phyloP scores from a whole-genome alignment of 2,797 vertebrate species.

The Acrossocheilus fasciatus region DNA sequence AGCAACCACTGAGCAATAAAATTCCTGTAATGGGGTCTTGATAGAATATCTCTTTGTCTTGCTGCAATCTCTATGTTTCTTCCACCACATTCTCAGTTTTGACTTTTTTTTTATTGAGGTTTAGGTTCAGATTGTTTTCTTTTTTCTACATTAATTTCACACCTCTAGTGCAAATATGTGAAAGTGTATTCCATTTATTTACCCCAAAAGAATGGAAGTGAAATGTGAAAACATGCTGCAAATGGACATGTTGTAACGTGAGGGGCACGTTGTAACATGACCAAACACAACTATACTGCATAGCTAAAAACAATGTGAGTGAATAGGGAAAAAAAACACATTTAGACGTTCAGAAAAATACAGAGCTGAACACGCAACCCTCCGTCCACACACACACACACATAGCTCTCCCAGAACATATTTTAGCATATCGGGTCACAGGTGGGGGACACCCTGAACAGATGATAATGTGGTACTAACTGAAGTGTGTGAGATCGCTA shows the following conservation, averaged over 20 bases:
- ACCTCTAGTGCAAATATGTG: background rate
- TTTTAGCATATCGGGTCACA: too few relatives aligned
- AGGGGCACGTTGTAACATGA: background rate
- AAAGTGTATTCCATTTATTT: background rate
- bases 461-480: too few relatives aligned
- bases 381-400: background rate
- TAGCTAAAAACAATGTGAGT: background rate
- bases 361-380: background rate
- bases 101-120: too few relatives aligned
- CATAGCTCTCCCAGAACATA: background rate
- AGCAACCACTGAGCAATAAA: too few relatives aligned
- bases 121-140: too few relatives aligned
- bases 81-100: too few relatives aligned
- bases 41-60: too few relatives aligned
- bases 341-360: background rate
- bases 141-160: too few relatives aligned
- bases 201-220: background rate
- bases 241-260: background rate
- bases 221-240: background rate
- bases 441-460: too few relatives aligned
- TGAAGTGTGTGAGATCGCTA: too few relatives aligned
- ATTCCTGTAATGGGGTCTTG: too few relatives aligned
- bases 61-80: too few relatives aligned
- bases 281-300: background rate
- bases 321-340: background rate